Conservation (phyloP, 2,888 invertebrate species). For the Leptinotarsa haldemani region DNA sequence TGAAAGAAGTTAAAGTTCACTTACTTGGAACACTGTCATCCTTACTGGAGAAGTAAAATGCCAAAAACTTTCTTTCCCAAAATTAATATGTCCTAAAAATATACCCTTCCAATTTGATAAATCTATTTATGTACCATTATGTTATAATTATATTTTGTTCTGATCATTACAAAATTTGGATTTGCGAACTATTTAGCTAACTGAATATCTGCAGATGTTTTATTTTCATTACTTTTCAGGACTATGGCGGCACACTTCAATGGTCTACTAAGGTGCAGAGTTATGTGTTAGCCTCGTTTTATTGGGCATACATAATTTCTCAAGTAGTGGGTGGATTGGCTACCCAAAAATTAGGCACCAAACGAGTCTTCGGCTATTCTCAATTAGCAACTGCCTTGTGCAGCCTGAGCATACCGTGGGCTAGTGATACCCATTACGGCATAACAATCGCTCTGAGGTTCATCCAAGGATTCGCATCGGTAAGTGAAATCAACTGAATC, state of each 20-base stretch:
- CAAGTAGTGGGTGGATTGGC: conserved; percentile 78
- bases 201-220: too few species aligned
- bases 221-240: conserved; percentile 52
- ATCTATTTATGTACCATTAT: too few species aligned
- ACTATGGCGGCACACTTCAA: conserved; percentile 71
- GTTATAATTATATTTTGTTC: too few species aligned
- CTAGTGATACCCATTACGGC: conserved; percentile 73
- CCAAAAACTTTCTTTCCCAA: too few species aligned
- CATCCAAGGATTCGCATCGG: conserved; percentile 77
- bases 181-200: too few species aligned
- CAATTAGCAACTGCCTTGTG: conserved; percentile 77
- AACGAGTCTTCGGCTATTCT: conserved; percentile 77
- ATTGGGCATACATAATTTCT: conserved; percentile 79
- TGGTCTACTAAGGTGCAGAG: conserved; percentile 76
- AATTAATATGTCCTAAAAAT: too few species aligned
- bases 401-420: conserved; percentile 75
- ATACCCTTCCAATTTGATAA: too few species aligned
- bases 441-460: conserved; percentile 73
- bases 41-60: too few species aligned
- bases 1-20: too few species aligned
- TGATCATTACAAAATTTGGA: too few species aligned
- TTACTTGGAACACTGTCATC: too few species aligned
- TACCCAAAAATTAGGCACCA: conserved; percentile 78
- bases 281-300: conserved; percentile 76
- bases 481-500: conserved; percentile 60